Conservation (phyloP, 2,888 invertebrate species). For the Torymus aiolomorphi region DNA sequence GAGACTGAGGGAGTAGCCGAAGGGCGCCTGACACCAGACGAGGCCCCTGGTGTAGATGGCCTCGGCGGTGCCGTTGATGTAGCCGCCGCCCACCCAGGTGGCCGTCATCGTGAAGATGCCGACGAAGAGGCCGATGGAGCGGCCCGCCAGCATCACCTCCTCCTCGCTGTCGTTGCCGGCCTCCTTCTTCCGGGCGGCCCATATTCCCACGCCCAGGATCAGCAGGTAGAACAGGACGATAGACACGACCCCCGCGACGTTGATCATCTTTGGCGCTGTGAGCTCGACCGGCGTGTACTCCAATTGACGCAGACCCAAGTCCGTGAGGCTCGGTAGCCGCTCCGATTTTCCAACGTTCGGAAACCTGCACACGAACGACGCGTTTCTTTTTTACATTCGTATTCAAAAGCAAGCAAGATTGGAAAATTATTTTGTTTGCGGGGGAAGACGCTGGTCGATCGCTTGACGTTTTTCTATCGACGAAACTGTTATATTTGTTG, state of each 20-base stretch:
- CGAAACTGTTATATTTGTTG: too few species aligned
- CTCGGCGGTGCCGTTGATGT: slow-evolving; percentile 99
- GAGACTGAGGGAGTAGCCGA: slow-evolving; percentile 97
- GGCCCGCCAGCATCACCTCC: slow-evolving; percentile 98
- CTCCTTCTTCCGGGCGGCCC: slow-evolving; percentile 96
- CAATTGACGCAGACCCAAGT: slow-evolving; percentile 71
- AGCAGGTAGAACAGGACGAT: slow-evolving; percentile 97
- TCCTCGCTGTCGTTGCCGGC: slow-evolving; percentile 93
- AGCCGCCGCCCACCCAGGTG: slow-evolving; percentile 99
- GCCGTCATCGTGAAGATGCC: slow-evolving; percentile 99
- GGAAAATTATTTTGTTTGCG: too few species aligned
- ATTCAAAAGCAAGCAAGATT: too few species aligned
- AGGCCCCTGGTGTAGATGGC: slow-evolving; percentile 94
- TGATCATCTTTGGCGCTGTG: slow-evolving; percentile 84
- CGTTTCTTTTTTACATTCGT: background rate
- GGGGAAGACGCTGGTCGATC: too few species aligned
- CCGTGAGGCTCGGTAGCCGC: slow-evolving; percentile 70
- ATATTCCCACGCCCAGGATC: slow-evolving; percentile 96
- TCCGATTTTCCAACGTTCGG: slow-evolving; percentile 71
- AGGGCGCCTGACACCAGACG: slow-evolving; percentile 99
- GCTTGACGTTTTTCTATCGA: too few species aligned
- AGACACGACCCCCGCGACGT: slow-evolving; percentile 93
- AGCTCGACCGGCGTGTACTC: slow-evolving; percentile 72
- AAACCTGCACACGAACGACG: slow-evolving; percentile 65
- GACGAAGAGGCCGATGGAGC: slow-evolving; percentile 97